Evolutionary conservation across 2,888 invertebrate species (phyloP).

Genomic region (Synergus japonicus): DNA sequence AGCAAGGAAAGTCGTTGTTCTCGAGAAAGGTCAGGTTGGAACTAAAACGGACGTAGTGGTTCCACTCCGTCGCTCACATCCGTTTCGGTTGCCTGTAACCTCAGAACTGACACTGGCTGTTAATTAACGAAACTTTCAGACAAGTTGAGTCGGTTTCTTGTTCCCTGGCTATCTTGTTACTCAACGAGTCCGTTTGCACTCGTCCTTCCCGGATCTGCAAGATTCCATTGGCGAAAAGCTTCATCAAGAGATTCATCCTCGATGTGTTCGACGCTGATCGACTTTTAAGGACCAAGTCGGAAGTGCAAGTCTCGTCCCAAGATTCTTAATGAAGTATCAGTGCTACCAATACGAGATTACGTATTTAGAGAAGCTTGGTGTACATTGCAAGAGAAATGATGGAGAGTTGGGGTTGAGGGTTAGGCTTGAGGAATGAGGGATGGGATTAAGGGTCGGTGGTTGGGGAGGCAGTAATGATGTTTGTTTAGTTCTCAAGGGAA

Average conservation of each 20-base stretch:
- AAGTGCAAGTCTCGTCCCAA: conserved; percentile 19
- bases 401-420: neutral
- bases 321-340: conserved; percentile 26
- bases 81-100: conserved; percentile 18
- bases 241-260: neutral
- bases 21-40: neutral
- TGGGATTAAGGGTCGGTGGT: neutral
- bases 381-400: conserved; percentile 12
- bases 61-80: conserved; percentile 4
- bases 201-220: neutral
- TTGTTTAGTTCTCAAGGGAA: conserved; percentile 12
- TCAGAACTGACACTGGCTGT: neutral
- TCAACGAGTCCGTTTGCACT: neutral
- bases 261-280: neutral
- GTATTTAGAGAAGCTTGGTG: conserved; percentile 26
- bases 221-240: conserved; percentile 1
- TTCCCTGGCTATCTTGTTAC: neutral
- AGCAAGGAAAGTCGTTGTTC: neutral
- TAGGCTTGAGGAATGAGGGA: neutral
- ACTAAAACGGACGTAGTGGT: conserved; percentile 22
- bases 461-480: conserved; percentile 31
- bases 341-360: neutral
- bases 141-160: conserved; percentile 16
- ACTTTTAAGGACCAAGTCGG: conserved; percentile 16
- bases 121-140: conserved; percentile 16